Conservation (phyloP, 2,113 vertebrate species). For the Alouatta palliata region DNA sequence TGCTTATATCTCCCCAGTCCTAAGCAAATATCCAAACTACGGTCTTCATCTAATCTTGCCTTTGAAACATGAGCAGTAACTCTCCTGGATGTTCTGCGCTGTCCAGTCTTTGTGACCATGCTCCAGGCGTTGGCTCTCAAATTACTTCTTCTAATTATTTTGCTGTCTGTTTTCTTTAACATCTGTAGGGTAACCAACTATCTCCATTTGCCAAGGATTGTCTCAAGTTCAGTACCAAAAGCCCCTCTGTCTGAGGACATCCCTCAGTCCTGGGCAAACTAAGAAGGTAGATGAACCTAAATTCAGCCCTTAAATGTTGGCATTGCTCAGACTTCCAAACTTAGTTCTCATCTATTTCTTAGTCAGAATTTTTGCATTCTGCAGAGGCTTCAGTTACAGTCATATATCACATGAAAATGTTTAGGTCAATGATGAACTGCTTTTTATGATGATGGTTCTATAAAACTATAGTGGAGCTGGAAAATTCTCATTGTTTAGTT, state of each 20-base stretch:
- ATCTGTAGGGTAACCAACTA: not conserved
- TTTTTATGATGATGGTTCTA: not conserved
- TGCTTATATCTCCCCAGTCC: not conserved
- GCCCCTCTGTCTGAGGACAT: not conserved
- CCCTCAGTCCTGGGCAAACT: not conserved
- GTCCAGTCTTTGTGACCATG: not conserved
- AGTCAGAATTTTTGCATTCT: not conserved
- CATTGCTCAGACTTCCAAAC: not conserved
- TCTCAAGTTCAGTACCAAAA: not conserved
- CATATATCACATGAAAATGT: not conserved
- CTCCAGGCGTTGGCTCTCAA: not conserved
- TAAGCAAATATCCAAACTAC: not conserved
- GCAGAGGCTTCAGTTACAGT: not conserved
- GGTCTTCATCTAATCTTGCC: not conserved
- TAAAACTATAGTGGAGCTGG: not conserved
- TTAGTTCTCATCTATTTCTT: not conserved
- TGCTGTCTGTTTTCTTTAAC: not conserved
- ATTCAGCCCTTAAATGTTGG: not conserved
- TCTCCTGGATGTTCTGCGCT: not conserved
- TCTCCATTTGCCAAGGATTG: not conserved
- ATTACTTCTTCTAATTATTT: not conserved
- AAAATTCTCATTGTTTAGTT: not conserved
- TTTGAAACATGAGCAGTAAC: not conserved
- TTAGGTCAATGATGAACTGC: not conserved
- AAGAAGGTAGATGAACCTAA: not conserved